These are phyloP conservation scores for Parnassius smintheus DNA, from an alignment of 2,888 invertebrate genomes.

Conservation along the genomic window DNA sequence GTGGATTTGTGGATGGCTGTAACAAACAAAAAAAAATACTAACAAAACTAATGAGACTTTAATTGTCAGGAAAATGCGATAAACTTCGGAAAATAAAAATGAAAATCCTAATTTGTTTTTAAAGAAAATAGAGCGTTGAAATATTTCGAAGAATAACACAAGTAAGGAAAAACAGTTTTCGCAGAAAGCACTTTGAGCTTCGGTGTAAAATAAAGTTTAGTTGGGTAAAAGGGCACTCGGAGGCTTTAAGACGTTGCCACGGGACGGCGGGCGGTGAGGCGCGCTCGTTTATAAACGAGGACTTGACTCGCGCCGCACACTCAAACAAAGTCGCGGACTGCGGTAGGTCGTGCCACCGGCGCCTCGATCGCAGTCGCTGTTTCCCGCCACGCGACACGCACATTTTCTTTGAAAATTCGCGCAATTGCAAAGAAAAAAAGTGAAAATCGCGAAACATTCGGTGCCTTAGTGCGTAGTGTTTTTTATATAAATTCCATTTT, in stretches of 20 bases:
- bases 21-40: too few species aligned
- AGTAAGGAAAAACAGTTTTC: constrained; percentile 26
- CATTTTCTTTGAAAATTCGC: constrained; percentile 79
- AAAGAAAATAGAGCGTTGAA: constrained; percentile 5
- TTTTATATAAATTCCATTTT: constrained; percentile 44
- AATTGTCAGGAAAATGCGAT: too few species aligned
- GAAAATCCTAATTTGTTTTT: neutral
- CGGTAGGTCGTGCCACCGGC: constrained; percentile 76
- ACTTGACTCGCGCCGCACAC: constrained; percentile 62
- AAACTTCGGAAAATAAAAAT: too few species aligned
- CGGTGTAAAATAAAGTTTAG: constrained; percentile 40
- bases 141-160: constrained; percentile 14
- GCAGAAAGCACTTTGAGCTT: constrained; percentile 44
- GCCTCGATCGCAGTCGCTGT: constrained; percentile 70
- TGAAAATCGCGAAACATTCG: constrained; percentile 61
- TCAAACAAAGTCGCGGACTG: constrained; percentile 67
- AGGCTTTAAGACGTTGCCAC: constrained; percentile 37
- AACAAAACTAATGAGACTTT: too few species aligned
- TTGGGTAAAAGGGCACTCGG: constrained; percentile 40
- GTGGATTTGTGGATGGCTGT: too few species aligned
- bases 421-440: constrained; percentile 77
- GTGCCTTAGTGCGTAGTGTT: constrained; percentile 74
- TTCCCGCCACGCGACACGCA: constrained; percentile 57
- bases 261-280: constrained; percentile 31
- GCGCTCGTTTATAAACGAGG: constrained; percentile 52